phyloP scores from a whole-genome alignment of 2,888 invertebrate species.

The Tigriopus californicus region DNA sequence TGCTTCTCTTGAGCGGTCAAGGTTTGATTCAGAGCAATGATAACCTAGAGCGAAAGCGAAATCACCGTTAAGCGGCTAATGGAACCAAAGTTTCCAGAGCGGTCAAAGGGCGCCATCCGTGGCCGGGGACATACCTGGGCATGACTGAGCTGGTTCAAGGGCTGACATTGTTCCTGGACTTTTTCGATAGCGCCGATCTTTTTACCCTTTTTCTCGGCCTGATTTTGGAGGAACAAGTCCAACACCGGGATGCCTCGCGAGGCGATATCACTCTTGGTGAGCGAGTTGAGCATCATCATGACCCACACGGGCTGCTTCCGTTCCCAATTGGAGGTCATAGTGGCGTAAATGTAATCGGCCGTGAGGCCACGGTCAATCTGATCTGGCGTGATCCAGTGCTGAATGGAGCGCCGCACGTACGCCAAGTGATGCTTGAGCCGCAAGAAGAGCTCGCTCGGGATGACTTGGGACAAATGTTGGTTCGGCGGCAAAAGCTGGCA shows the following conservation, averaged over 20 bases:
- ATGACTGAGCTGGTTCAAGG: slow-evolving; percentile 33
- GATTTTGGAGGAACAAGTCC: slow-evolving; percentile 34
- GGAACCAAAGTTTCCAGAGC: not conserved
- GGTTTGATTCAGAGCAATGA: slow-evolving; percentile 32
- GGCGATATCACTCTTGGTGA: slow-evolving; percentile 32
- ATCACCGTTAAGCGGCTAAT: not conserved
- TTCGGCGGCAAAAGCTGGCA: slow-evolving; percentile 32
- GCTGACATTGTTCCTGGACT: slow-evolving; percentile 36
- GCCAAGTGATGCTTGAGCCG: slow-evolving; percentile 31
- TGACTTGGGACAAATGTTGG: slow-evolving; percentile 21
- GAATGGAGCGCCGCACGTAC: slow-evolving; percentile 29
- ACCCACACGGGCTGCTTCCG: slow-evolving; percentile 36
- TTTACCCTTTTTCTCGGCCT: slow-evolving; percentile 31
- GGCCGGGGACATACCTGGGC: slow-evolving; percentile 35
- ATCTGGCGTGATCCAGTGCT: slow-evolving; percentile 30
- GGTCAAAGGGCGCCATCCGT: not conserved
- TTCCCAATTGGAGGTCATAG: slow-evolving; percentile 34
- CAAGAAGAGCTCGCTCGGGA: slow-evolving; percentile 29
- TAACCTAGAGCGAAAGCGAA: slow-evolving; percentile 24
- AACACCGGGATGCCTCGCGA: slow-evolving; percentile 32
- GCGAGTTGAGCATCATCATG: slow-evolving; percentile 35
- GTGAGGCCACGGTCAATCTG: slow-evolving; percentile 27
- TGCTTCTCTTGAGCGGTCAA: slow-evolving; percentile 27
- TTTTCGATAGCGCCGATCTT: slow-evolving; percentile 33
- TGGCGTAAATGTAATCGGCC: slow-evolving; percentile 31